phyloP scores from a whole-genome alignment of 2,797 vertebrate genomes.

The Eulemur albifrons region DNA sequence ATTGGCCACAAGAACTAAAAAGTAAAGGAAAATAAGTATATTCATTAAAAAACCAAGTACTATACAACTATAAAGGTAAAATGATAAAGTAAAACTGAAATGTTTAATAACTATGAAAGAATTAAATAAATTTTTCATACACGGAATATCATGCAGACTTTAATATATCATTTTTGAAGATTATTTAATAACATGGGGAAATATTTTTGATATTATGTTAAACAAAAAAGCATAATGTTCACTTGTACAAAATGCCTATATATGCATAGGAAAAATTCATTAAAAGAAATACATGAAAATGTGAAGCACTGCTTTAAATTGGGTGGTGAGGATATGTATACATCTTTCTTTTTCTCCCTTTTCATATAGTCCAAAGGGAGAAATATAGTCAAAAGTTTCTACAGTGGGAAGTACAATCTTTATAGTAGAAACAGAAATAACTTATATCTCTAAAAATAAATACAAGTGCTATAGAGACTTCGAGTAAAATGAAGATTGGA shows the following conservation, averaged over 20 bases:
- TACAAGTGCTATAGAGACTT: background rate
- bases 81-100: background rate
- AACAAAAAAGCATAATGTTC: background rate
- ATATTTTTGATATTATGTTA: background rate
- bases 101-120: background rate
- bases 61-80: background rate
- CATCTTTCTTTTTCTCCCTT: background rate
- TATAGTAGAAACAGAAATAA: background rate
- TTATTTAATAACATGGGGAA: background rate
- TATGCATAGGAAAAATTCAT: background rate
- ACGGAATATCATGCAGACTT: background rate
- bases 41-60: background rate
- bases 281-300: background rate
- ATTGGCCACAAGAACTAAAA: background rate
- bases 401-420: background rate
- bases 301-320: background rate
- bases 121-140: background rate
- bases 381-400: background rate
- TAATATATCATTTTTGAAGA: background rate
- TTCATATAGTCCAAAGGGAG: background rate
- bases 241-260: background rate
- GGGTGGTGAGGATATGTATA: fast-evolving
- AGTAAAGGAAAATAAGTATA: background rate
- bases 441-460: constrained; percentile 46
- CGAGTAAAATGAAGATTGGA: background rate